Evolutionary conservation across 2,888 invertebrate genomes (phyloP), one percentile per base, ranked within the genome.

Genomic region (Subacronicta megacephala): DNA sequence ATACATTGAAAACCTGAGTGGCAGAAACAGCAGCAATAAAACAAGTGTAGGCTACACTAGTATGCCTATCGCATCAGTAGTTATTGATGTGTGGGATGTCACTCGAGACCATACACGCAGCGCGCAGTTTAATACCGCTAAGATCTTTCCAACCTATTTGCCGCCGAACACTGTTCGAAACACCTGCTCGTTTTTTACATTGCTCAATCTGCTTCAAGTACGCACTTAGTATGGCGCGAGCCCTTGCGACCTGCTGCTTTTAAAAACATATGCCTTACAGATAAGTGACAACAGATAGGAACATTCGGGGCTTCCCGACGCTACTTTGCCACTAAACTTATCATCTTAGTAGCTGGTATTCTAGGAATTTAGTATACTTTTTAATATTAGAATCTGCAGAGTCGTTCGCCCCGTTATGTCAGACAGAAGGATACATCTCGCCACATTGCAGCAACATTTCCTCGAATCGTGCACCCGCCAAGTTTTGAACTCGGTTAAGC

Each of bases 401-500:
- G 76, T 78, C 72, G 69, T 77, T 78, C 66, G 74, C 67, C 73
- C 79, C 75, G 77, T 83, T 62, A 82, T 82, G 83, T 86, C 82
- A 84, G 86, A 87, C 83, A 81, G 67, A 80, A 81, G 82, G 82
- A 80, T 83, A 83, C 86, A 87, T 83, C 82, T 78, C 78, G 80
- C 81, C 81, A 81, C 81, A 82, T 79, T 77, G 81, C 80, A 52
- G 82, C 82, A 84, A 89, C 85, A 86, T 90, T 87, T 87, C 81
- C 84, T 79, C 63, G 76, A 84, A 80, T 84, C 81, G 78, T 82
- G 82, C 83, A 77, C 83, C 83, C 83, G 82, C 85, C 83, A 88
- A 92, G 91, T 92, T 93, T 89, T 90, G 88, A 92, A 92, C 89
- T 90, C 87, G 88, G 89, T 88, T 91, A 86, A 92, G 90, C 92